A percentile compares a stretch with the other conserved stretches of the same genome.
Evolutionary conservation across 2,797 vertebrate genomes (phyloP).

Genomic region (Eidolon dupreanum): DNA sequence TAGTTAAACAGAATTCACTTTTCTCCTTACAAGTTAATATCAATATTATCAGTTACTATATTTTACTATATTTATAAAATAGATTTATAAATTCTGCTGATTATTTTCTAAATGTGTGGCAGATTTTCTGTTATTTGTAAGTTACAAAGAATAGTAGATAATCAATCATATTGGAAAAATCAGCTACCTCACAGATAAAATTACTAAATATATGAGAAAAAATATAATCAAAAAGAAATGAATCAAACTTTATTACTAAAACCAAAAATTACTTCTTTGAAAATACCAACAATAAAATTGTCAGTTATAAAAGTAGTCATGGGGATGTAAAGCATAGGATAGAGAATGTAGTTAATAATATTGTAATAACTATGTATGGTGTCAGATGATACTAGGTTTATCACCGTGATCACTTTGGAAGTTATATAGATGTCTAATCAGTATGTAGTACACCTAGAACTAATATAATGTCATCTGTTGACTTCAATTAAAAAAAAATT

Average conservation of each 20-base stretch:
- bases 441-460: background rate
- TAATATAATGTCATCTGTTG: background rate
- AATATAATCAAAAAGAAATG: background rate
- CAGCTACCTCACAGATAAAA: background rate
- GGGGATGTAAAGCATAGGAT: background rate
- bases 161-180: background rate
- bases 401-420: background rate
- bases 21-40: background rate
- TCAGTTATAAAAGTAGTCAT: background rate
- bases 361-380: background rate
- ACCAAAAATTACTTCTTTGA: background rate
- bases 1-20: background rate
- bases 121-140: background rate
- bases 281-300: background rate
- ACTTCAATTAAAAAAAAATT: background rate
- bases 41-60: background rate
- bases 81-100: background rate
- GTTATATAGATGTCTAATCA: background rate
- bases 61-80: background rate
- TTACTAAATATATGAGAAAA: background rate
- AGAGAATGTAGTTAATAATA: background rate
- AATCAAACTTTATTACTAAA: background rate
- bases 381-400: background rate
- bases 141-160: background rate
- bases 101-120: background rate